Base-by-base conservation (phyloP, 2,888 invertebrate species). In the Lamellibrachia satsuma region DNA sequence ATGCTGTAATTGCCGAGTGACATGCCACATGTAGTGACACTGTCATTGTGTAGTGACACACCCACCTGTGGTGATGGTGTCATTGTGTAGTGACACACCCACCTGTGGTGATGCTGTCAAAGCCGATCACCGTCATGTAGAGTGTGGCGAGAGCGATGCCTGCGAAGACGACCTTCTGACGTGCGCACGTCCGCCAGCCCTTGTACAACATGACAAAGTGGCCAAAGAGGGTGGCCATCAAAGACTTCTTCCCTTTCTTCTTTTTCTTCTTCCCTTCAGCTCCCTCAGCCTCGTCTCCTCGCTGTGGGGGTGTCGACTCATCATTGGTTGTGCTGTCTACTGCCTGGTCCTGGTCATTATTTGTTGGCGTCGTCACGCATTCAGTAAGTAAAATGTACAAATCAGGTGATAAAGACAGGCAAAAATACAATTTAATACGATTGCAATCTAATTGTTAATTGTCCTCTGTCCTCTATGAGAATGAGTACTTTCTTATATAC, bases 101-200 rank as follows among this genome's bases (percentile, higher is more conserved):
- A 39, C 39, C 97, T 90, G 96, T 96, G n/a, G 97, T 97, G 92
- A 97, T 96, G 93, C 95, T 96, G 94, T 97, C 97, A 94, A 97
- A 97, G n/a, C 97, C 96, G 11, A 97, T 94, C 3, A 97, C 97
- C 7, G 97, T 97, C 96, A 97, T 96, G 95, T 97, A 97, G 60
- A 97, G 95, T 52, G 95, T 95, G 22, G 97, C 96, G 91, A 97
- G 95, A 0, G 95, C 96, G 7, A 97, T 92, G 9, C 97, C 97
- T 3, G 97, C 97, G 93, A 95, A 95, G 52, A 96, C 95, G 11
- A 97, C 95, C 1, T 94, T 94, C 94, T 97, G 96, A 2, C 93
- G 92, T 93, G 96, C 96, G 94, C 97, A 97, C 7, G 94, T 94
- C 91, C 93, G 94, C 97, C 97, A 97, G 60, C 95, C 95, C 9